A percentile compares a stretch with the other conserved stretches of the same genome.
Conservation (phyloP, 1,140 invertebrate genomes). For the Potamilus streckersoni region DNA sequence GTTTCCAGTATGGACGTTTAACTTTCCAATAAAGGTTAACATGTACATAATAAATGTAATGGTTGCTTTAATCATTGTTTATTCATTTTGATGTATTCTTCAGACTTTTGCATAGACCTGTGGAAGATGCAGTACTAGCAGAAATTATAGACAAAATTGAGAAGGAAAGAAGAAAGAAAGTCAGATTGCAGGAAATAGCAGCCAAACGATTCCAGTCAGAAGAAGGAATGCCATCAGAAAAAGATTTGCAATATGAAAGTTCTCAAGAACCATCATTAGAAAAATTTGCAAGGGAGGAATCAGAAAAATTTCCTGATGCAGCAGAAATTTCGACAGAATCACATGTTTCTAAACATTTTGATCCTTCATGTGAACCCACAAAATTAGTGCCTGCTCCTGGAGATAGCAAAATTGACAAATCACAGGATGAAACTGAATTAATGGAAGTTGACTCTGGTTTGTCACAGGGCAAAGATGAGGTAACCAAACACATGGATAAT, state of each 20-base stretch:
- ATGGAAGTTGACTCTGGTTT: conserved; percentile 29
- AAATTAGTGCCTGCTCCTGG: conserved; percentile 4
- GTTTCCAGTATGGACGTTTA: too few relatives aligned
- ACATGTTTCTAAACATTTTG: not conserved
- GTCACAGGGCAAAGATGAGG: not conserved
- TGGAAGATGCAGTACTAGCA: conserved; percentile 47
- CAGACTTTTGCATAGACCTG: conserved; percentile 58
- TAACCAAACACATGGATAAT: conserved; percentile 16
- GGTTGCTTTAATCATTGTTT: not conserved
- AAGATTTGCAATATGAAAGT: too few relatives aligned
- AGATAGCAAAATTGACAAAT: not conserved
- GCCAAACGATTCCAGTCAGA: conserved; percentile 18
- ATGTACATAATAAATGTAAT: not conserved
- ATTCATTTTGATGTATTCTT: conserved; percentile 8
- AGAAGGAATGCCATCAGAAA: too few relatives aligned
- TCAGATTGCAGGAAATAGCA: conserved; percentile 44
- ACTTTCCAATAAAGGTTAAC: too few relatives aligned
- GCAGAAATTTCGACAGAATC: too few relatives aligned
- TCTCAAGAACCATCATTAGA: too few relatives aligned
- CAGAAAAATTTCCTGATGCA: too few relatives aligned
- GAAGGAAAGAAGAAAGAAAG: conserved; percentile 51
- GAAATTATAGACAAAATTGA: conserved; percentile 49
- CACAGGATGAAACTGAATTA: conserved; percentile 16
- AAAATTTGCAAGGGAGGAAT: too few relatives aligned
- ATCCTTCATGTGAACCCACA: conserved; percentile 24